A percentile compares a stretch with the other conserved stretches of the same genome.
Conservation (phyloP, 2,797 vertebrate genomes). For the Denticeps clupeoides region DNA sequence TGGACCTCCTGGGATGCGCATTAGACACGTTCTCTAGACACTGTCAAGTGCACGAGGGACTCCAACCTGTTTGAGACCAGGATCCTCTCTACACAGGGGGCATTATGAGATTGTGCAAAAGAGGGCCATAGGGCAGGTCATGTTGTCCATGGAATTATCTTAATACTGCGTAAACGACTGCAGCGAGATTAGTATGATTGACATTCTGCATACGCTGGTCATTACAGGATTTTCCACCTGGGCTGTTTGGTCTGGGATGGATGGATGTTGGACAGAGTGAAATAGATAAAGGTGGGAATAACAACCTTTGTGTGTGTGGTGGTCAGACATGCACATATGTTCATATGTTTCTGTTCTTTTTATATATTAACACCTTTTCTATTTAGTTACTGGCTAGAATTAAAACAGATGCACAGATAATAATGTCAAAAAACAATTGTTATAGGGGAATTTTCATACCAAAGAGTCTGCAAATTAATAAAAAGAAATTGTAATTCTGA, state of each 20-base stretch:
- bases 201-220: slow-evolving; percentile 16
- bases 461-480: no score
- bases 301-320: background rate
- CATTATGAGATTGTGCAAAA: slow-evolving; percentile 5
- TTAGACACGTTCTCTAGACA: no score
- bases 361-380: no score
- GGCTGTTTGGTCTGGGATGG: slow-evolving; percentile 20
- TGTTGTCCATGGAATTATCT: slow-evolving; percentile 25
- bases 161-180: slow-evolving; percentile 24
- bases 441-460: background rate
- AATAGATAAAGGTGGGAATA: background rate
- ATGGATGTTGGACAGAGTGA: background rate
- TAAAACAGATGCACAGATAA: no score
- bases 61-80: background rate
- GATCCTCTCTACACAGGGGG: background rate
- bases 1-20: no score
- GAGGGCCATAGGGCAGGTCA: background rate
- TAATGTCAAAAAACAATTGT: background rate
- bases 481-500: no score
- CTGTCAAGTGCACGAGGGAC: no score
- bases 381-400: no score
- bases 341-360: no score
- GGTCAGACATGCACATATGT: background rate
- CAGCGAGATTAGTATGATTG: slow-evolving; percentile 20
- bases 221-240: slow-evolving; percentile 25